Evolutionary conservation across 2,888 invertebrate species (phyloP), one percentile per base, ranked within the genome.

Genomic region (Scelioninae gen. 1): DNA sequence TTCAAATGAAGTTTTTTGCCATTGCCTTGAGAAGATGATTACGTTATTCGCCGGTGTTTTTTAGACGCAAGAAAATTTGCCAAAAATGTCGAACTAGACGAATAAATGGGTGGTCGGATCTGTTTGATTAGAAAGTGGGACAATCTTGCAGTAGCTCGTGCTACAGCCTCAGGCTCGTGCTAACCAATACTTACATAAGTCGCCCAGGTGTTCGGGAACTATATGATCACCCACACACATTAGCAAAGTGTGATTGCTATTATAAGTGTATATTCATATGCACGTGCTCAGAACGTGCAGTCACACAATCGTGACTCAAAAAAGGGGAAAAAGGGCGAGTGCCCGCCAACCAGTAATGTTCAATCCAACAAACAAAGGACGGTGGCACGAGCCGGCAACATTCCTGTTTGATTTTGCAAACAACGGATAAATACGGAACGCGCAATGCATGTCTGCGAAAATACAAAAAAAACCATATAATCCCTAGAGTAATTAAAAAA

Each of bases 61-160:
- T 49, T 10, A 56, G 4, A 16, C 40, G 62, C 55, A 29, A 15
- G 16, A 62, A 77, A 55, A 63, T 1, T 49, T 62, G 62, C 62
- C 63, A 40, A 80, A 80, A 74, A 55, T 58, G 69, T 55, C 47
- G 32, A 49, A 15, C 15, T 43, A 56, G 6, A 65, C 53, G 45
- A 66, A 71, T 60, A 65, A 76, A 71, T 55, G 81, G 71, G 79
- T 76, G 76, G 81, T 65, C 71, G 87, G 82, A 87, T 89, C 86
- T 84, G 88, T 88, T 89, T 90, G 88, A 90, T 90, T 90, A 89
- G 90, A 91, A 91, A 91, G 90, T 91, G 88, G 90, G 89, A 89
- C 90, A 89, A 84, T 86, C 84, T 87, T 86, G 87, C 88, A 85
- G 86, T 84, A 87, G 87, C 88, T 84, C 86, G 85, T 82, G 84